Evolutionary conservation across 2,113 vertebrate genomes (phyloP).

Genomic region (Mus pahari): DNA sequence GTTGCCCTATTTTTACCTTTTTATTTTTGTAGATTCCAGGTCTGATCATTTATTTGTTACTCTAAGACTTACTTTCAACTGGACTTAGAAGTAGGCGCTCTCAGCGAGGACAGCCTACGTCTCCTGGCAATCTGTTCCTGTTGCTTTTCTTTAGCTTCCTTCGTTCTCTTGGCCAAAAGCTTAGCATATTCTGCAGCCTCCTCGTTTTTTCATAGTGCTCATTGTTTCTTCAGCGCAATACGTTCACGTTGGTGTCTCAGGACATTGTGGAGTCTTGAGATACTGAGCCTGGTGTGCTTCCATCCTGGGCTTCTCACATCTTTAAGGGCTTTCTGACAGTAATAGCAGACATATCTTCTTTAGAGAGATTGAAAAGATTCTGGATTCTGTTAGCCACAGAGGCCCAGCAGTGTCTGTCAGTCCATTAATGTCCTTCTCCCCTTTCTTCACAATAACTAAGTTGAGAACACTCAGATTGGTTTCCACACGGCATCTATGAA

Average conservation of each 20-base stretch:
- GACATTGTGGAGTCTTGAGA: neutral
- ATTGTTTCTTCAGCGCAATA: neutral
- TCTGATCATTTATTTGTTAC: constrained; percentile 1
- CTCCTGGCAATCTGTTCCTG: neutral
- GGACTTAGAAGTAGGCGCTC: neutral
- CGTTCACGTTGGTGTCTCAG: neutral
- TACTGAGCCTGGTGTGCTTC: neutral
- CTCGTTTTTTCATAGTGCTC: neutral
- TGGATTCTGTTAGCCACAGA: neutral
- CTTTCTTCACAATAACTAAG: neutral
- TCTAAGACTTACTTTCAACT: constrained; percentile 1
- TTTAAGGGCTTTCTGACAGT: neutral
- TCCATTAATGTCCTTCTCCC: neutral
- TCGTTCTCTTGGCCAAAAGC: neutral
- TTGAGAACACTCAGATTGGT: neutral
- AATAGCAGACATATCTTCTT: neutral
- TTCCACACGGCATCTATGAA: neutral
- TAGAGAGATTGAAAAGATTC: neutral
- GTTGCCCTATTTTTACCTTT: neutral
- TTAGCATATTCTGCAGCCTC: neutral
- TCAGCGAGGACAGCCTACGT: neutral
- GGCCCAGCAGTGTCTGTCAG: neutral
- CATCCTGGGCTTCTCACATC: neutral
- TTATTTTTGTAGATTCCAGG: neutral
- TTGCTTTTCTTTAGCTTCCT: neutral